Conservation (phyloP, 1,140 invertebrate genomes). For the Pseudomyrmex concolor region DNA sequence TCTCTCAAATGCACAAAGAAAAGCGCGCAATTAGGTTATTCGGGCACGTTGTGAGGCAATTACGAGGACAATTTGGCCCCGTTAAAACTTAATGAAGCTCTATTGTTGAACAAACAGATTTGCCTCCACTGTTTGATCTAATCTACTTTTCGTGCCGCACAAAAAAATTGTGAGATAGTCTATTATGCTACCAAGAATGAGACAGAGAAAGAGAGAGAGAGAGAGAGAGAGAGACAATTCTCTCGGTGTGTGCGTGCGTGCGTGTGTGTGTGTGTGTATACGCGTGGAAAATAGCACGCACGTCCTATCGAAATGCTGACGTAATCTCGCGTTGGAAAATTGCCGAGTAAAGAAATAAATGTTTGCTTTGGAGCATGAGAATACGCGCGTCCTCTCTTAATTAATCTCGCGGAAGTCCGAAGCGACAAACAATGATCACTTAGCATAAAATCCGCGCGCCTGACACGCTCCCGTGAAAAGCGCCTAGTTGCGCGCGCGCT, state of each 20-base stretch:
- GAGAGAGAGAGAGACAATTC: background rate
- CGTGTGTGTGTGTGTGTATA: conserved; percentile 32
- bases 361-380: conserved; percentile 33
- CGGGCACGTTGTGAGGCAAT: background rate
- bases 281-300: conserved; percentile 41
- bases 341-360: conserved; percentile 49
- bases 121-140: conserved; percentile 17
- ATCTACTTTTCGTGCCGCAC: background rate
- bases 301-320: conserved; percentile 27
- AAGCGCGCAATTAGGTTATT: conserved; percentile 31
- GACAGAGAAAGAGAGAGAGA: too few species aligned
- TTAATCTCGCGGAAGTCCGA: conserved; percentile 43
- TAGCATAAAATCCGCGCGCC: conserved; percentile 38
- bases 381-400: conserved; percentile 30
- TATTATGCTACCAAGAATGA: background rate
- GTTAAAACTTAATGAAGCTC: conserved; percentile 48
- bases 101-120: conserved; percentile 16
- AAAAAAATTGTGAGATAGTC: conserved; percentile 7
- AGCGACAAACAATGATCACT: conserved; percentile 31
- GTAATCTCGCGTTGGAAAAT: conserved; percentile 53
- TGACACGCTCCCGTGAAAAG: too few species aligned
- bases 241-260: conserved; percentile 22
- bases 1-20: background rate
- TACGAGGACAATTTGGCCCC: background rate
- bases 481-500: conserved; percentile 3